Conservation (phyloP, 2,888 invertebrate genomes). For the Ctena decussata region DNA sequence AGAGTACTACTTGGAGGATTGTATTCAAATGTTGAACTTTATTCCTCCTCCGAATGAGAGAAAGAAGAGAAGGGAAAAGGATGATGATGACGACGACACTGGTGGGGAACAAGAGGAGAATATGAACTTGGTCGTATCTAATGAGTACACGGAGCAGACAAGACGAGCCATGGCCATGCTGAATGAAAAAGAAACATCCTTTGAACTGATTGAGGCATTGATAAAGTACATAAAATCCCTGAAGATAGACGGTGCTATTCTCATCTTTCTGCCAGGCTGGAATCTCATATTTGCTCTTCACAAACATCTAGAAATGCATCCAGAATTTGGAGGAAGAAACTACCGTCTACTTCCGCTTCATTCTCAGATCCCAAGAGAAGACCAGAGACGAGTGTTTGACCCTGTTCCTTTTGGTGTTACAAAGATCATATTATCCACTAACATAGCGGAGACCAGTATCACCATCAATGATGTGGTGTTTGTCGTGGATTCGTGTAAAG, state of each 20-base stretch:
- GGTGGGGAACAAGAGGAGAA: conserved; percentile 87
- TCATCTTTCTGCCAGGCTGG: conserved; percentile 99
- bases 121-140: conserved; percentile 90
- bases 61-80: conserved; percentile 90
- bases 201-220: conserved; percentile 93
- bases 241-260: conserved; percentile 93
- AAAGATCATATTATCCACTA: conserved; percentile 98
- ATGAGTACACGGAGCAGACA: conserved; percentile 88
- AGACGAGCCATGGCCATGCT: conserved; percentile 91
- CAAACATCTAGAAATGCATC: conserved; percentile 93
- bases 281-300: conserved; percentile 97
- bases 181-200: conserved; percentile 96
- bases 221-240: conserved; percentile 88
- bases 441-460: conserved; percentile 99
- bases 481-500: conserved; percentile 98
- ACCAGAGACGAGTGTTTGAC: conserved; percentile 96
- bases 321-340: conserved; percentile 90
- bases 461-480: conserved; percentile 99
- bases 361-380: conserved; percentile 98
- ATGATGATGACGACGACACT: conserved; percentile 85
- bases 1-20: conserved; percentile 97
- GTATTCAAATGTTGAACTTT: conserved; percentile 95
- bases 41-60: conserved; percentile 92
- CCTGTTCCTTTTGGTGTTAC: conserved; percentile 94
- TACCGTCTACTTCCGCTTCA: conserved; percentile 97